Conservation (phyloP, 2,888 invertebrate genomes). For the Heliconius aoede region DNA sequence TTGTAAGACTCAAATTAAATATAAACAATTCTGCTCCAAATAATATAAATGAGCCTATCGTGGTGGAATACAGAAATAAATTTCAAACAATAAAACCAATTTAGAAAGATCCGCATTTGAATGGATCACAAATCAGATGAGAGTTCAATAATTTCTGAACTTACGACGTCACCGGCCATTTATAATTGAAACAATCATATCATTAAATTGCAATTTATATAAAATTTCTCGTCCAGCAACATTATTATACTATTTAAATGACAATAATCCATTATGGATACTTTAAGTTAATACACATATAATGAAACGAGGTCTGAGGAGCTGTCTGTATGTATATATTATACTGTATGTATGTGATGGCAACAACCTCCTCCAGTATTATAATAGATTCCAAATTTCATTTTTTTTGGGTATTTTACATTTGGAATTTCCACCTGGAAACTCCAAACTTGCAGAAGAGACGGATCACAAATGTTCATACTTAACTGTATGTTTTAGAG, state of each 20-base stretch:
- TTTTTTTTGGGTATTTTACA: no score
- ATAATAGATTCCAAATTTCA: no score
- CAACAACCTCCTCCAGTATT: no score
- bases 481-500: no score
- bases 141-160: constrained; percentile 67
- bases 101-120: constrained; percentile 23
- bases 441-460: no score
- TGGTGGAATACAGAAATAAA: constrained; percentile 6
- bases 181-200: constrained; percentile 80
- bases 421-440: no score
- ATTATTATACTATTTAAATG: constrained; percentile 16
- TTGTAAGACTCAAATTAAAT: neutral
- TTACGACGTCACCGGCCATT: constrained; percentile 75
- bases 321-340: neutral
- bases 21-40: constrained; percentile 1
- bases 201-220: constrained; percentile 55
- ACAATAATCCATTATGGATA: constrained; percentile 13
- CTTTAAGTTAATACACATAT: neutral
- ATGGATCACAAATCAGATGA: constrained; percentile 49
- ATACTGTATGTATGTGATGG: neutral
- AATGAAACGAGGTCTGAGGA: neutral
- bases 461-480: no score
- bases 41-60: neutral
- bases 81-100: constrained; percentile 16
- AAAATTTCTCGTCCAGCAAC: constrained; percentile 5